Base-by-base conservation (phyloP, 2,888 invertebrate genomes). In the Xestia rhomboidea region DNA sequence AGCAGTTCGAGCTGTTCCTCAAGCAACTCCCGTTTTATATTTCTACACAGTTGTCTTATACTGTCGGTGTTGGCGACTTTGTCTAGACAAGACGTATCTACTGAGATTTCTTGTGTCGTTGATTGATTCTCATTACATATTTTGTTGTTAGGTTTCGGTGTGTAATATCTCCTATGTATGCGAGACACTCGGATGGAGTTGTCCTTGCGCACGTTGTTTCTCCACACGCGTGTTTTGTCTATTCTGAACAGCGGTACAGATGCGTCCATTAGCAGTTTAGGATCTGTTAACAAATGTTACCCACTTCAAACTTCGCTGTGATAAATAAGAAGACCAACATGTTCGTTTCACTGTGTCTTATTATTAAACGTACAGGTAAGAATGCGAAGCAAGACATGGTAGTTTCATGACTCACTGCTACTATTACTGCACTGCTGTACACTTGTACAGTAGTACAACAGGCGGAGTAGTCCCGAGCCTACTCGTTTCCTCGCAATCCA, bases 181-280 rank as follows among this genome's bases (percentile, higher is more conserved):
- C 82, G 51, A 1, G 78, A 78, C 24, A 66, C 41, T 41, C 24
- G 49, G 34, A 82, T 66, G 11, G 82, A 60, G 21, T 76, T 44
- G 49, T 82, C 82, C 3, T 78, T 82, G 21, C 68, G 81, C 15
- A 66, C 80, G 21, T 73, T 60, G 0, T 46, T 60, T 0, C 7
- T n/a, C 81, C 81, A 84, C 2, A 21, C 38, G 2, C 60, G 68
- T 6, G 8, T 63, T 21, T 81, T 41, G 34, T 81, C 84, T 46
- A 81, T 71, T 54, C 10, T 79, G 18, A 67, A 30, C 15, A 81
- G 21, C 34, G 2, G 38, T 24, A 81, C 63, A 15, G 46, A 11
- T 10, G 84, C 44, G 6, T 73, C 68, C 81, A 80, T 80, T 3
- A 81, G 38, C 27, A 81, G 68, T 73, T 80, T 66, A 24, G 41